These are phyloP conservation scores for Burhinus bistriatus DNA, from an alignment of 2,113 vertebrate genomes.

Conservation along the genomic window DNA sequence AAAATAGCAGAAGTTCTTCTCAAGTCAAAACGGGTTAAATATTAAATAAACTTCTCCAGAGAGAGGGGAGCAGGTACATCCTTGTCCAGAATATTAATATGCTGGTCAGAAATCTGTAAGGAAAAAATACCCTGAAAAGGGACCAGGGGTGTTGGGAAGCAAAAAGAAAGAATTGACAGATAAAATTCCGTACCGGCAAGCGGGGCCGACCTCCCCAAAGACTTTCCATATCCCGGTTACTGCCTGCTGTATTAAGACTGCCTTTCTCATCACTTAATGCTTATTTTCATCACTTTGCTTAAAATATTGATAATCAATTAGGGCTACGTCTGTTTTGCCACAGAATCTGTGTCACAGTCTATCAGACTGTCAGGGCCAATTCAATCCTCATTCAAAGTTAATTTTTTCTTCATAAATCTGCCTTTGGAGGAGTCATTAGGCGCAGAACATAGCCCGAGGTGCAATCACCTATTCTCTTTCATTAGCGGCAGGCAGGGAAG, in stretches of 20 bases:
- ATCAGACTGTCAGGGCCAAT: conserved; percentile 98
- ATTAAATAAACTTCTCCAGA: conserved; percentile 48
- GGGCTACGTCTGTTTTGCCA: conserved; percentile 98
- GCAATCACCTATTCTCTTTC: conserved; percentile 99
- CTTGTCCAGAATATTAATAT: conserved; percentile 37
- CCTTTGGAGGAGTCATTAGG: conserved; percentile 99
- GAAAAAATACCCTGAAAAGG: conserved; percentile 33
- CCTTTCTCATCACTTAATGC: conserved; percentile 96
- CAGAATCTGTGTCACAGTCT: conserved; percentile 96
- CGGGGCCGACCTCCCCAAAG: conserved; percentile 67
- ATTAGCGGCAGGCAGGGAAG: conserved; percentile 98
- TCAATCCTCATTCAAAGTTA: conserved; percentile 94
- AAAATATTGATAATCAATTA: conserved; percentile 99
- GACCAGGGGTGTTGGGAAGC: conserved; percentile 54
- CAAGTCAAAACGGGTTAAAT: conserved; percentile 48
- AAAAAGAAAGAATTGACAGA: conserved; percentile 64
- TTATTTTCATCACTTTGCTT: conserved; percentile 99
- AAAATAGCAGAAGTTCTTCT: background rate
- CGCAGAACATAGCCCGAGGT: conserved; percentile 94
- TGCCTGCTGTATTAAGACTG: conserved; percentile 85
- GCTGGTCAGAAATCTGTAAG: conserved; percentile 37
- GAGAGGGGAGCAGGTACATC: background rate
- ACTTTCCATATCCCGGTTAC: conserved; percentile 60
- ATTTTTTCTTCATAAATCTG: conserved; percentile 94
- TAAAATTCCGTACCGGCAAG: conserved; percentile 45